Conservation (phyloP, 2,888 invertebrate genomes). For the Lumbricus terrestris region DNA sequence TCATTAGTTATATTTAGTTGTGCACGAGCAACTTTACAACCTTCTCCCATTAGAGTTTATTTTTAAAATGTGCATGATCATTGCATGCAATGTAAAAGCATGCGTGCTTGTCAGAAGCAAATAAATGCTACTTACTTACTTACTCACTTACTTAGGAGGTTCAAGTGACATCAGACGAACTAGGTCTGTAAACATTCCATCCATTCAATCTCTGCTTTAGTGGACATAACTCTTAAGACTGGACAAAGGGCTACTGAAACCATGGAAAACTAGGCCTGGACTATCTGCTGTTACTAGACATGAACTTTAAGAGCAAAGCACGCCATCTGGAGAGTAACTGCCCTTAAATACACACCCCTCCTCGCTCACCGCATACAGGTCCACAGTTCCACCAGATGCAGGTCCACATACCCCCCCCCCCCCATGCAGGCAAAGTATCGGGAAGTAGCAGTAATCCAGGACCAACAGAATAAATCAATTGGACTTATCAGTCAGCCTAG, state of each 20-base stretch:
- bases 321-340: not conserved
- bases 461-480: not conserved
- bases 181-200: not conserved
- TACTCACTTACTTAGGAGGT: not conserved
- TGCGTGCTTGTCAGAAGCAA: too few species aligned
- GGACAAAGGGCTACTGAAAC: not conserved
- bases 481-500: not conserved
- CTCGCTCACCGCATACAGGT: not conserved
- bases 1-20: too few species aligned
- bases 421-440: not conserved
- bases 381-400: not conserved
- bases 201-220: not conserved
- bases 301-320: not conserved
- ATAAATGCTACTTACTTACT: too few species aligned
- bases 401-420: not conserved
- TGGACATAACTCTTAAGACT: not conserved
- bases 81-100: too few species aligned
- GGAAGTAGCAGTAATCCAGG: not conserved
- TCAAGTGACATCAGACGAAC: not conserved
- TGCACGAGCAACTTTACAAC: too few species aligned
- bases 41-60: too few species aligned
- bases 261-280: not conserved
- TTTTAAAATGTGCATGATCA: too few species aligned
- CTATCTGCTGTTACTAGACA: not conserved
- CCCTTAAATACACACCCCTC: not conserved